Evolutionary conservation across 1,140 invertebrate species (phyloP).

Genomic region (Holcopasites calliopsidis): DNA sequence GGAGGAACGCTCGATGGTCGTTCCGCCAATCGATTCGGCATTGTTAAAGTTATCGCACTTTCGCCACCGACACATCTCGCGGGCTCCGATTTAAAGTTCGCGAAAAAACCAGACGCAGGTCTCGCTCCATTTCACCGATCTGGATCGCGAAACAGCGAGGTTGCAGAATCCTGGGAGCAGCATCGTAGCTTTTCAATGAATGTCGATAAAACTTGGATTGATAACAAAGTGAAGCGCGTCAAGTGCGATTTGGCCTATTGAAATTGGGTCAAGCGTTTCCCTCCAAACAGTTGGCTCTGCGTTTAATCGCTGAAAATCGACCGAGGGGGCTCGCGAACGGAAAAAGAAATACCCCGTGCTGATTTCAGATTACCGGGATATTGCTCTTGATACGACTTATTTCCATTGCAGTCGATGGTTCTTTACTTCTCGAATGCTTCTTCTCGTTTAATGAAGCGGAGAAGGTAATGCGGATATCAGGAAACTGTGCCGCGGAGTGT

Average conservation of each 20-base stretch:
- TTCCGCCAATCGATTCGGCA: slow-evolving; percentile 35
- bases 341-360: neutral
- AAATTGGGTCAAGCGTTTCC: slow-evolving; percentile 39
- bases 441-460: neutral
- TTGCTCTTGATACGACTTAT: slow-evolving; percentile 8
- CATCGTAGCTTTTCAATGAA: slow-evolving; percentile 55
- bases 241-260: slow-evolving; percentile 23
- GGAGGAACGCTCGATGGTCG: slow-evolving; percentile 6
- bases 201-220: slow-evolving; percentile 58
- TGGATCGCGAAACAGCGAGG: slow-evolving; percentile 44
- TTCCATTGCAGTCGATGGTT: neutral
- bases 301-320: slow-evolving; percentile 30
- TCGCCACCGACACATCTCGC: slow-evolving; percentile 40
- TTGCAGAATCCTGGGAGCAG: slow-evolving; percentile 45
- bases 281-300: slow-evolving; percentile 33
- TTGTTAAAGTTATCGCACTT: slow-evolving; percentile 56
- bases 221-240: slow-evolving; percentile 53
- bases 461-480: too few relatives aligned
- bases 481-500: too few relatives aligned
- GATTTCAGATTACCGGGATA: neutral
- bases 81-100: slow-evolving; percentile 50
- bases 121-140: slow-evolving; percentile 3
- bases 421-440: neutral
- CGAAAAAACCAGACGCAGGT: slow-evolving; percentile 21
- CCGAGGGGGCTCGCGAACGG: neutral